These are phyloP conservation scores for Mythimna vitellina DNA, from an alignment of 2,888 invertebrate genomes.

Conservation along the genomic window DNA sequence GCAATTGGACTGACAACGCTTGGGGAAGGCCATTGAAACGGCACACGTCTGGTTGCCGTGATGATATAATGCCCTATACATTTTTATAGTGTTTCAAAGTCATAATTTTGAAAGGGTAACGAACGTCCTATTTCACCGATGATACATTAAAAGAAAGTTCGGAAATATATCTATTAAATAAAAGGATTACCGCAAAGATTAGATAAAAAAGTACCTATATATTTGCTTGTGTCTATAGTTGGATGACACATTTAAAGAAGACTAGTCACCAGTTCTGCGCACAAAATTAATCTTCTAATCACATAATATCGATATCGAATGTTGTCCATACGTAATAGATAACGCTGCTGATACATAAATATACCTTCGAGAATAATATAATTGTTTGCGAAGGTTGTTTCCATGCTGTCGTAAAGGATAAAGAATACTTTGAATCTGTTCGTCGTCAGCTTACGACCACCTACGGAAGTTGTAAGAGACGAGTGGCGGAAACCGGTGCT, in stretches of 20 bases:
- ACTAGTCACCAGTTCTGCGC: conserved; percentile 2
- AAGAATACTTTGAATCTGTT: conserved; percentile 21
- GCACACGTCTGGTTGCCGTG: background rate
- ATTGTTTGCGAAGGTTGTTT: conserved; percentile 24
- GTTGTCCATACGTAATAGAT: conserved; percentile 23
- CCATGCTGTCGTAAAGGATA: conserved; percentile 20
- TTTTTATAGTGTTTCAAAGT: background rate
- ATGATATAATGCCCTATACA: background rate
- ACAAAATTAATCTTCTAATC: conserved; percentile 19
- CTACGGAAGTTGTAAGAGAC: conserved; percentile 35
- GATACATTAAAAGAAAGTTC: conserved; percentile 1
- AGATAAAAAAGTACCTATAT: conserved; percentile 1
- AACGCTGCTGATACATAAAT: background rate
- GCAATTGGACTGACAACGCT: background rate
- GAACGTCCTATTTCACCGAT: background rate
- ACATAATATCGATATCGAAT: conserved; percentile 21
- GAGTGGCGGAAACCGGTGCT: conserved; percentile 34
- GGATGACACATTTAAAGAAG: background rate
- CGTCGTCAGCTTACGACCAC: conserved; percentile 1
- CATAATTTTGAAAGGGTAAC: background rate
- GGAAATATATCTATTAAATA: background rate
- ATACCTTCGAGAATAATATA: conserved; percentile 9
- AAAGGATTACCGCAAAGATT: background rate
- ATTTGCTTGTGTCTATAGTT: background rate
- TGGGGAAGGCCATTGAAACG: background rate